Percentiles rank a stretch among this genome's conserved stretches.
Conservation (phyloP, 2,888 invertebrate species). For the Eupithecia inturbata region DNA sequence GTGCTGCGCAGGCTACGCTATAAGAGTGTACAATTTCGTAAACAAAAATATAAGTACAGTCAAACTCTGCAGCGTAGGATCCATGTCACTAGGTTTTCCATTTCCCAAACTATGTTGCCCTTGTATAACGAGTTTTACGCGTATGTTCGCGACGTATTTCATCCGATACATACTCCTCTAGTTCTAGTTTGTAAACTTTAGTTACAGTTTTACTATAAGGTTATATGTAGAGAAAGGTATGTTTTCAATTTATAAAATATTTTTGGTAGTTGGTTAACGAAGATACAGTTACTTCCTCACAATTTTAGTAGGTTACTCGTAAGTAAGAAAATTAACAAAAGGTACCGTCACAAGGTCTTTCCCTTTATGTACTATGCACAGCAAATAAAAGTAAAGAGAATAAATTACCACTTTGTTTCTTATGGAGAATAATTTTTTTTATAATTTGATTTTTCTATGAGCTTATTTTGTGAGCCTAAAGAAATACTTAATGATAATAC, state of each 20-base stretch:
- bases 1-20: background rate
- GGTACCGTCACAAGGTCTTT: no score
- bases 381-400: no score
- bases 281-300: background rate
- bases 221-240: background rate
- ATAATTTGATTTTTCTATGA: background rate
- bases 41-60: background rate
- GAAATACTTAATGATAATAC: background rate
- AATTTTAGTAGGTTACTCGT: background rate
- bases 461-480: background rate
- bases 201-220: background rate
- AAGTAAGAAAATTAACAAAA: no score
- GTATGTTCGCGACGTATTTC: background rate
- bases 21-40: background rate
- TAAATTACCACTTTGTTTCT: background rate
- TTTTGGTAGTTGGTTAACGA: background rate
- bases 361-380: no score
- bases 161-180: background rate
- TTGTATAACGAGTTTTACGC: background rate
- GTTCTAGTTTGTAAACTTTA: slow-evolving; percentile 2
- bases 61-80: background rate
- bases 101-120: slow-evolving; percentile 3
- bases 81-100: background rate
- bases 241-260: background rate
- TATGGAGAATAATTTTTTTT: background rate